Conservation (phyloP, 2,888 invertebrate species). For the Dorcus parallelipipedus region DNA sequence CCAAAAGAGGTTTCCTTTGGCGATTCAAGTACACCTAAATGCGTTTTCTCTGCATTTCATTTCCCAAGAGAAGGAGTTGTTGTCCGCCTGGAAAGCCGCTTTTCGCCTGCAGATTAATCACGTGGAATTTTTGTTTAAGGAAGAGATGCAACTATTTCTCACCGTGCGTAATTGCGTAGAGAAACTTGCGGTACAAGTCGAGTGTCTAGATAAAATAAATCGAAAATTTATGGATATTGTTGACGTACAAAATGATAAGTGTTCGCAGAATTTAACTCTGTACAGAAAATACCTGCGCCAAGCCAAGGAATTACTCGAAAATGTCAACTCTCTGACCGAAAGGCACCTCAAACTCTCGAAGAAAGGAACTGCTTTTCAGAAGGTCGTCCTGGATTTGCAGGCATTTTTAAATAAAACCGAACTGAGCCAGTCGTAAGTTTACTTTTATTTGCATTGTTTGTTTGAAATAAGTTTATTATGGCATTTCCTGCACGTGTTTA, state of each 20-base stretch:
- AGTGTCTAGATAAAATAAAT: not conserved
- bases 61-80: not conserved
- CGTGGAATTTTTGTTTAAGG: not conserved
- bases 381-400: not conserved
- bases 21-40: not conserved
- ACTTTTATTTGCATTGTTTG: not conserved
- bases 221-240: not conserved
- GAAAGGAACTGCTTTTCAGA: not conserved
- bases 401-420: not conserved
- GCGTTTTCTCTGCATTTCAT: slow-evolving; percentile 1
- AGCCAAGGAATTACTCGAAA: slow-evolving; percentile 22
- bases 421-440: slow-evolving; percentile 6
- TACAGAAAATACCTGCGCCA: slow-evolving; percentile 19
- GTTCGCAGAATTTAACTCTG: slow-evolving; percentile 8
- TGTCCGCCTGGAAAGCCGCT: not conserved
- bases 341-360: slow-evolving; percentile 7
- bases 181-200: not conserved
- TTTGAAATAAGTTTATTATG: not conserved
- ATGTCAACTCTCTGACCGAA: slow-evolving; percentile 19
- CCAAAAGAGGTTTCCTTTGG: not conserved
- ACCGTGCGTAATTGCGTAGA: not conserved
- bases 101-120: not conserved
- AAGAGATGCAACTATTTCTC: not conserved
- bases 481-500: not conserved
- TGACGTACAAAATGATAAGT: not conserved